phyloP scores from a whole-genome alignment of 2,113 vertebrate species.

The Pomatostomus ruficeps region DNA sequence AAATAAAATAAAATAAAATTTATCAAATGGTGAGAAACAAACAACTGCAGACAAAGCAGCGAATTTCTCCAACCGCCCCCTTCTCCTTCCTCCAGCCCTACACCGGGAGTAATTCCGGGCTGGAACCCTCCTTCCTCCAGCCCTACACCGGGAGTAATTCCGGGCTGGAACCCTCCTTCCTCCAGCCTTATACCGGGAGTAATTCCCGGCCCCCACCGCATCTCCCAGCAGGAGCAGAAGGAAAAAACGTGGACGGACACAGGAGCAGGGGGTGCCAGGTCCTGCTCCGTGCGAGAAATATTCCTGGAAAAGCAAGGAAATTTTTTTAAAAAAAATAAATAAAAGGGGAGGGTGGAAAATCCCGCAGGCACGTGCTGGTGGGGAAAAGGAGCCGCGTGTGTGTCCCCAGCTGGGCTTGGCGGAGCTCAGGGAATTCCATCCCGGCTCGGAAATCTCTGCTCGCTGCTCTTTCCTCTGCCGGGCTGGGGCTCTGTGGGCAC shows the following conservation, averaged over 20 bases:
- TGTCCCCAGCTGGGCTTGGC: not conserved
- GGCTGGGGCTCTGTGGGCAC: not conserved
- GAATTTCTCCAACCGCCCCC: not conserved
- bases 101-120: constrained; percentile 32
- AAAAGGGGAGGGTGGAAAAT: accelerated
- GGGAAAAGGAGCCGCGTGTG: not conserved
- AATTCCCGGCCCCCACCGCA: constrained; percentile 34
- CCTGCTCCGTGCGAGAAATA: not conserved
- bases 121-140: not conserved
- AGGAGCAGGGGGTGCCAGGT: not conserved
- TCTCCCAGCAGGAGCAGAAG: constrained; percentile 24
- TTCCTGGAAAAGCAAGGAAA: not conserved
- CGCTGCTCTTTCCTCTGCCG: accelerated
- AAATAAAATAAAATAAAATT: too few relatives aligned
- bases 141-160: constrained; percentile 41
- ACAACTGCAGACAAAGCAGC: constrained; percentile 30
- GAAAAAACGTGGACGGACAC: not conserved
- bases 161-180: not conserved
- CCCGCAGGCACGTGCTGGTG: accelerated
- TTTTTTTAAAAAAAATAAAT: not conserved
- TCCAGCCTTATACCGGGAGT: constrained; percentile 7
- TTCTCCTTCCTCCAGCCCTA: not conserved
- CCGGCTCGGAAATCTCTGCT: accelerated
- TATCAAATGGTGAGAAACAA: not conserved
- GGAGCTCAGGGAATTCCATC: accelerated